phyloP scores from a whole-genome alignment of 2,888 invertebrate species.

The Ophioninae sp. region DNA sequence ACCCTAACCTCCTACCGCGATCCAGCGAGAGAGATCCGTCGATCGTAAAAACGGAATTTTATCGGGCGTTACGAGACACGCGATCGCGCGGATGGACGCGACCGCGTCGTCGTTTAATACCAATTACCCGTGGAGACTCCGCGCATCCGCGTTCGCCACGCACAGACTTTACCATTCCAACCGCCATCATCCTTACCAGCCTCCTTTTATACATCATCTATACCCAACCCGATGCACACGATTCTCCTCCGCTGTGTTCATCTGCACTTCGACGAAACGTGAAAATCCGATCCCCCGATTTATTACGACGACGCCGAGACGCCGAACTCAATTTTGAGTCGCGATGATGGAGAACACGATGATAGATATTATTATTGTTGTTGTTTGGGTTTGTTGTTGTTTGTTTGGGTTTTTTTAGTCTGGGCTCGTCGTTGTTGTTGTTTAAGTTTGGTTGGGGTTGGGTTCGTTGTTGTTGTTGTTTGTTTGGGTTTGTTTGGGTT shows the following conservation, averaged over 20 bases:
- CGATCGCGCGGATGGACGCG: slow-evolving; percentile 62
- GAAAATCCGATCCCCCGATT: slow-evolving; percentile 57
- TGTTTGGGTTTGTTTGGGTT: too few relatives aligned
- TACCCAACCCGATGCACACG: slow-evolving; percentile 5
- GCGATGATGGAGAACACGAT: not conserved
- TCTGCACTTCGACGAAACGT: slow-evolving; percentile 24
- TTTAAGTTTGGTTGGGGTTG: too few relatives aligned
- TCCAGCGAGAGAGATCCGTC: slow-evolving; percentile 42
- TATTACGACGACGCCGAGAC: slow-evolving; percentile 59
- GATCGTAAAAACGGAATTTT: slow-evolving; percentile 67
- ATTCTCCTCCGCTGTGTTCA: slow-evolving; percentile 15
- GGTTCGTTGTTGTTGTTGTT: too few relatives aligned
- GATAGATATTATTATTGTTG: too few relatives aligned
- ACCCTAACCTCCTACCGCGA: slow-evolving; percentile 46
- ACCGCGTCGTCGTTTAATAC: slow-evolving; percentile 68
- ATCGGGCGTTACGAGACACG: slow-evolving; percentile 65
- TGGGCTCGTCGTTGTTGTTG: too few relatives aligned
- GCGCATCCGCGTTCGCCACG: slow-evolving; percentile 63
- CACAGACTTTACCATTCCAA: slow-evolving; percentile 45
- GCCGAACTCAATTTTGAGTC: slow-evolving; percentile 52
- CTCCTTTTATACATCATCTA: slow-evolving; percentile 9
- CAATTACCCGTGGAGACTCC: slow-evolving; percentile 64
- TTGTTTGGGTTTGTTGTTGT: too few relatives aligned
- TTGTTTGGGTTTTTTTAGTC: too few relatives aligned
- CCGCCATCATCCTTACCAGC: slow-evolving; percentile 5